A percentile compares a stretch with the other conserved stretches of the same genome.
Evolutionary conservation across 2,113 vertebrate genomes (phyloP).

Genomic region (Ursus arctos): DNA sequence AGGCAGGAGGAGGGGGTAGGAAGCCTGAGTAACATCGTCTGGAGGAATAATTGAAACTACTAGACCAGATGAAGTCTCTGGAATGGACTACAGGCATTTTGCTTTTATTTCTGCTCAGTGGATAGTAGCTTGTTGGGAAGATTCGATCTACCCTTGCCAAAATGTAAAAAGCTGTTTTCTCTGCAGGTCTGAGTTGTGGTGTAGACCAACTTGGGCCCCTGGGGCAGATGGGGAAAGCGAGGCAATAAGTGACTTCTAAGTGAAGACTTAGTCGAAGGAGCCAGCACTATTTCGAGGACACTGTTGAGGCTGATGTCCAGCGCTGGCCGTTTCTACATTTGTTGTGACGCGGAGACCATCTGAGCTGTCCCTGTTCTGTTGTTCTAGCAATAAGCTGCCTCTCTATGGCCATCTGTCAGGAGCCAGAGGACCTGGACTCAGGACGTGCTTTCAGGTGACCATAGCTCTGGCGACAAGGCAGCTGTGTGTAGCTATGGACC

Average conservation of each 20-base stretch:
- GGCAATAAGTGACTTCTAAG: not conserved
- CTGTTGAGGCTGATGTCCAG: not conserved
- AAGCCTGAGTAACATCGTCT: fast-evolving
- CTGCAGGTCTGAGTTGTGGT: no score
- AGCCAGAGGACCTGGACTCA: not conserved
- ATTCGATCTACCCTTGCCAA: not conserved
- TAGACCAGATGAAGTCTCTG: no score
- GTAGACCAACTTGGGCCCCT: not conserved
- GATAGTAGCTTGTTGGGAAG: not conserved
- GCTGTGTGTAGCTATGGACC: not conserved
- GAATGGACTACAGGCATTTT: not conserved
- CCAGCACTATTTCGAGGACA: not conserved
- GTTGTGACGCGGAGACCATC: not conserved
- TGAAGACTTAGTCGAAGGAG: not conserved
- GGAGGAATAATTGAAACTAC: not conserved
- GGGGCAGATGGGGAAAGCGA: not conserved
- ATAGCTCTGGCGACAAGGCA: not conserved
- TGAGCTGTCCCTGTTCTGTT: not conserved
- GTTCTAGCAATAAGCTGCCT: not conserved
- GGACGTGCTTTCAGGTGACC: not conserved
- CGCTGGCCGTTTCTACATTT: not conserved
- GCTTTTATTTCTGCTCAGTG: not conserved
- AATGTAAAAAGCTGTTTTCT: not conserved
- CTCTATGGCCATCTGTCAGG: not conserved
- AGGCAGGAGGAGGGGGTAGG: not conserved